Conservation (phyloP, 2,888 invertebrate species). For the Gortyna flavago region DNA sequence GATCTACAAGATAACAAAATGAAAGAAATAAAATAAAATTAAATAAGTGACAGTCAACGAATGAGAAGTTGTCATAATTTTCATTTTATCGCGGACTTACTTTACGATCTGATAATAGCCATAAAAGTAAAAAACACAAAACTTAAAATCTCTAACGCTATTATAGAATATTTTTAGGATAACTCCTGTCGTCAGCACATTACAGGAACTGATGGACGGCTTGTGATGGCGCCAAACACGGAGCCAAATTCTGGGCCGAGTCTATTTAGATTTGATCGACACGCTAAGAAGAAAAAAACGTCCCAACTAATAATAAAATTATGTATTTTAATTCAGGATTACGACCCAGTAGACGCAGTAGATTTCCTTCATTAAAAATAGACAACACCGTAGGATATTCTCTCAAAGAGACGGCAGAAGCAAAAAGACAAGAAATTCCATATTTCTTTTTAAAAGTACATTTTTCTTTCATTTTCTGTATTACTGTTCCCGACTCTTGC, state of each 20-base stretch:
- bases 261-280: too few species aligned
- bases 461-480: slow-evolving; percentile 1
- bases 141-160: background rate
- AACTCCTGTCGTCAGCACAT: too few species aligned
- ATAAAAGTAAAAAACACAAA: background rate
- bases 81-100: background rate
- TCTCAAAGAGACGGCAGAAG: background rate
- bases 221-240: too few species aligned
- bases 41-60: background rate
- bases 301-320: too few species aligned
- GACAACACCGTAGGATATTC: background rate
- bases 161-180: too few species aligned
- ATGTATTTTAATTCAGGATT: background rate
- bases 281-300: too few species aligned
- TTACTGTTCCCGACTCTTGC: background rate
- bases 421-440: background rate
- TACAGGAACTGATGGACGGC: too few species aligned
- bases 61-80: background rate
- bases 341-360: background rate
- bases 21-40: background rate
- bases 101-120: background rate
- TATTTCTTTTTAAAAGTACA: background rate
- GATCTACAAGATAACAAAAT: background rate
- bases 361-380: background rate
- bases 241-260: too few species aligned